Percentiles rank a stretch among this genome's conserved stretches.
Conservation (phyloP, 35 echinoderm and acorn worm species). For the Heliocidaris erythrogramma region DNA sequence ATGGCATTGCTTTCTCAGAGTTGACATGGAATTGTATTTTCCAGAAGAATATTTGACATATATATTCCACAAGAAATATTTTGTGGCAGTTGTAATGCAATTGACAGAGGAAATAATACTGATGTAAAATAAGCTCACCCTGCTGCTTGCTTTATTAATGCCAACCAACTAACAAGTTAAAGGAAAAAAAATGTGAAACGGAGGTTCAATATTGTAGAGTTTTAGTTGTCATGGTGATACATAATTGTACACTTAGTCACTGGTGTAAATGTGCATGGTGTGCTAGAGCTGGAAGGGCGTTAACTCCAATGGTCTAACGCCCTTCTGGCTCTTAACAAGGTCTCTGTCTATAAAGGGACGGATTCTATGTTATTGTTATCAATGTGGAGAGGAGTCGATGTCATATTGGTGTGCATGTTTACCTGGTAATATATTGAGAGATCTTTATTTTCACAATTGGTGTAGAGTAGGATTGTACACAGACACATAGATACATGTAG, state of each 20-base stretch:
- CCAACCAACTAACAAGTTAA: background rate
- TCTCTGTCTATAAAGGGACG: background rate
- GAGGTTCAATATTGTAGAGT: background rate
- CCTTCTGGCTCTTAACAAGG: too few species aligned
- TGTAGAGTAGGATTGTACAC: background rate
- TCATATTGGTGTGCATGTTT: background rate
- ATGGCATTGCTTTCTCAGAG: too few species aligned
- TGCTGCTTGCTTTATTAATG: conserved; percentile 1
- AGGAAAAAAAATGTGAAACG: background rate
- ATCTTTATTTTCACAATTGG: background rate
- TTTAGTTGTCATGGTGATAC: background rate
- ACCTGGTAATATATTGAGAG: background rate
- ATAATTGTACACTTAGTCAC: background rate
- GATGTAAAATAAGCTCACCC: background rate
- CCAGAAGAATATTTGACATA: too few species aligned
- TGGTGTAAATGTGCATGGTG: background rate
- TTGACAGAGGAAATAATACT: background rate
- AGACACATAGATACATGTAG: background rate
- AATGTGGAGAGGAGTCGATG: background rate
- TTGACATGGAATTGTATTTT: too few species aligned
- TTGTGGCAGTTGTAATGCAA: background rate
- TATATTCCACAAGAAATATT: too few species aligned
- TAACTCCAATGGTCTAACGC: too few species aligned
- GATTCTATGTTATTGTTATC: background rate
- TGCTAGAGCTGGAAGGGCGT: background rate